phyloP scores from a whole-genome alignment of 2,797 vertebrate species.

The Centroberyx gerrardi region DNA sequence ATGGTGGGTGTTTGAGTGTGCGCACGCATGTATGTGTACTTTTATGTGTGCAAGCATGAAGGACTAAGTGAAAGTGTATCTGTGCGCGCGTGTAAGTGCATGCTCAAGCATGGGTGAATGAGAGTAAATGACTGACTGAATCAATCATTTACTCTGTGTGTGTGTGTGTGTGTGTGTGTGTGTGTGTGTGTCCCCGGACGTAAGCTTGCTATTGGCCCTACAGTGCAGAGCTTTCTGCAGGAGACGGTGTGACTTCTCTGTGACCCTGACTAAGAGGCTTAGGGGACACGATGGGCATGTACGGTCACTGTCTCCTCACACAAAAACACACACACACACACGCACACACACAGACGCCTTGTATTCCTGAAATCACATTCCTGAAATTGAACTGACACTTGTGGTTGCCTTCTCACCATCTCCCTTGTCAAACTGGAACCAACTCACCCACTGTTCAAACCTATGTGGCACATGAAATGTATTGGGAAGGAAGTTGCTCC shows the following conservation, averaged over 20 bases:
- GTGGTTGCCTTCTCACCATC: constrained; percentile 6
- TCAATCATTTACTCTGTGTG: constrained; percentile 17
- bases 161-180: neutral
- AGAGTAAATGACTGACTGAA: constrained; percentile 28
- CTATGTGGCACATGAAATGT: constrained; percentile 44
- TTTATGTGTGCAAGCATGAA: neutral
- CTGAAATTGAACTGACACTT: neutral
- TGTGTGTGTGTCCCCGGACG: neutral
- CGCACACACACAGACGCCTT: neutral
- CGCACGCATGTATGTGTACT: neutral
- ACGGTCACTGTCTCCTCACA: constrained; percentile 4
- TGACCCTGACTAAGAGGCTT: constrained; percentile 43
- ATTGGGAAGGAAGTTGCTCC: constrained; percentile 63
- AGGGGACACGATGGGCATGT: neutral
- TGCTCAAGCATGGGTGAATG: constrained; percentile 18
- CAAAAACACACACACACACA: constrained; percentile 20
- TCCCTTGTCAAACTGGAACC: constrained; percentile 18
- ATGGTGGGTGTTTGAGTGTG: neutral
- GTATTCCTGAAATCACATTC: constrained; percentile 6
- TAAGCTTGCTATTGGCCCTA: neutral
- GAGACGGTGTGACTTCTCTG: constrained; percentile 20
- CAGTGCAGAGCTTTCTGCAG: neutral
- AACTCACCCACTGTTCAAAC: constrained; percentile 10
- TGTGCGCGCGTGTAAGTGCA: constrained; percentile 1
- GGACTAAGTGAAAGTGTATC: neutral